Conservation (phyloP, 2,797 vertebrate genomes). For the Sparus aurata region DNA sequence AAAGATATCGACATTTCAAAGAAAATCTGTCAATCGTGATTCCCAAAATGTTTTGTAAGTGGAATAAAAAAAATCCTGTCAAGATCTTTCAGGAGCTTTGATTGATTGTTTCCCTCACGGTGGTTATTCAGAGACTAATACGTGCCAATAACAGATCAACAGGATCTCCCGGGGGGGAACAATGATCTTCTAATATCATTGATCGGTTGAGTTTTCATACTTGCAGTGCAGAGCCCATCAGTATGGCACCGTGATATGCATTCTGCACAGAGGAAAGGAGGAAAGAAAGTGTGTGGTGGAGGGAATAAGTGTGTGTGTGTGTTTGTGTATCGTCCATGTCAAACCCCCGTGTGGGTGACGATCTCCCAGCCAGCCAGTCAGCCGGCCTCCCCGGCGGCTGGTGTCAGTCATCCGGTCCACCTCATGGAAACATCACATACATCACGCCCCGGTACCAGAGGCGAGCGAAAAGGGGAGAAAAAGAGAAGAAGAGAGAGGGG, state of each 20-base stretch:
- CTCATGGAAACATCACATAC: conserved; percentile 68
- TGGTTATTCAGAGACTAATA: conserved; percentile 36
- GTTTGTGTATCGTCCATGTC: conserved; percentile 40
- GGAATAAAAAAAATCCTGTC: not conserved
- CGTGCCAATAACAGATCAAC: conserved; percentile 34
- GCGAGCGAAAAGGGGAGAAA: conserved; percentile 14
- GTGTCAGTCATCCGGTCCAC: conserved; percentile 78
- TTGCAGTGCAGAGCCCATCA: too few relatives aligned
- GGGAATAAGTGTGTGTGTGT: not conserved
- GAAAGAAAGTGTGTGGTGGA: conserved; percentile 4
- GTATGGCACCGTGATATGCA: not conserved
- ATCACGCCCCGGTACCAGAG: conserved; percentile 55
- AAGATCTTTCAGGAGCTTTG: conserved; percentile 26
- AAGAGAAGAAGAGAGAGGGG: conserved; percentile 45
- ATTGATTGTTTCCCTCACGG: conserved; percentile 45
- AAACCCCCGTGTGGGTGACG: conserved; percentile 70
- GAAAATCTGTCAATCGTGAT: not conserved
- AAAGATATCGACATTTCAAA: not conserved
- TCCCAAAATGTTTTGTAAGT: too few relatives aligned
- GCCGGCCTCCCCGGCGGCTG: conserved; percentile 79
- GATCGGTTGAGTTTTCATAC: conserved; percentile 6
- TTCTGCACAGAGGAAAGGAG: not conserved
- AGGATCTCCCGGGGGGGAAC: not conserved
- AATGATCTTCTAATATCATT: conserved; percentile 22
- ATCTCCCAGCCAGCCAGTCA: conserved; percentile 74